Conservation (phyloP, 2,113 vertebrate species). For the Brachypteracias leptosomus region DNA sequence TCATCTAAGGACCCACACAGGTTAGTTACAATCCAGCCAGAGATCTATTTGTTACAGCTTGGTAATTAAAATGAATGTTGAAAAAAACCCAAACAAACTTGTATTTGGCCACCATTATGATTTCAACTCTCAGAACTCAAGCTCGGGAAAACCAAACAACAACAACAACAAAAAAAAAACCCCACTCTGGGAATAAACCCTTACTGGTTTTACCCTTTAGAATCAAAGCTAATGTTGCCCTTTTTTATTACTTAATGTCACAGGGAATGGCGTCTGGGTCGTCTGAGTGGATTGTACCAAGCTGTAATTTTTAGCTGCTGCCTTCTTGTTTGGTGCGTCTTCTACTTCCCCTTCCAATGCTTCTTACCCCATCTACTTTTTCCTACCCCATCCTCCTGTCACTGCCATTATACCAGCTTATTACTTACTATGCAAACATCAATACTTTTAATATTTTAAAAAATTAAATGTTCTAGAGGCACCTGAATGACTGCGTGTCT, state of each 20-base stretch:
- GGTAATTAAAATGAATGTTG: constrained; percentile 29
- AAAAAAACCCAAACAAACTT: constrained; percentile 1
- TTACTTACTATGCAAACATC: not conserved
- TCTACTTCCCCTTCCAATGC: not conserved
- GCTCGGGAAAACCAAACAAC: constrained; percentile 1
- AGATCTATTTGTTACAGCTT: constrained; percentile 57
- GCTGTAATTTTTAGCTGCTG: constrained; percentile 52
- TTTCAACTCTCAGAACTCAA: constrained; percentile 22
- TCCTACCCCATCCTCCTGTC: not conserved
- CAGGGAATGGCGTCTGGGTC: not conserved
- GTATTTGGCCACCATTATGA: constrained; percentile 25
- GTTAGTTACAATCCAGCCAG: constrained; percentile 81
- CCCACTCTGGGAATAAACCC: not conserved
- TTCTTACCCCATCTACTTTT: not conserved
- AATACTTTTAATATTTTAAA: not conserved
- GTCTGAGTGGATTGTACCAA: not conserved
- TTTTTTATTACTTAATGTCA: constrained; percentile 1
- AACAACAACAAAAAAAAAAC: not conserved
- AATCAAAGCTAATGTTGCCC: not conserved
- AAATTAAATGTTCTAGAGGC: constrained; percentile 40
- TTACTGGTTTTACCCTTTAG: not conserved
- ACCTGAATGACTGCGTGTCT: constrained; percentile 9
- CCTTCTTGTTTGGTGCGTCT: not conserved
- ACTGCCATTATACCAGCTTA: not conserved
- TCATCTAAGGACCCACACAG: constrained; percentile 99